A percentile compares a stretch with the other conserved stretches of the same genome.
Evolutionary conservation across 1,140 invertebrate species (phyloP).

Genomic region (Macrotrachela quadricornifera): DNA sequence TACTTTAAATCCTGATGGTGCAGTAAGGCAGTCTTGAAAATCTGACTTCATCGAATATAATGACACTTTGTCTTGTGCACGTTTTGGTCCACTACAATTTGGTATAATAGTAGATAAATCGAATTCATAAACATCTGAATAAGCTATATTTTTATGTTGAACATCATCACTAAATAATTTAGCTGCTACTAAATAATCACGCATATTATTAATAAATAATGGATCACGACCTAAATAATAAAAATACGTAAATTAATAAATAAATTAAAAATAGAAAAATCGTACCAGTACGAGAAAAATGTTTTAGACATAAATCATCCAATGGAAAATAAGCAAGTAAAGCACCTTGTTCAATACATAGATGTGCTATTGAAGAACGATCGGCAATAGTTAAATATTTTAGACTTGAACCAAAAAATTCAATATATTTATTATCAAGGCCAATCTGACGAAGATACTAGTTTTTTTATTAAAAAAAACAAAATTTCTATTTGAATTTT

Average conservation of each 20-base stretch:
- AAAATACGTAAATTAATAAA: neutral
- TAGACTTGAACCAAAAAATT: conserved; percentile 87
- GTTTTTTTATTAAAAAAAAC: conserved; percentile 3
- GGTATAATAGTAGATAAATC: conserved; percentile 71
- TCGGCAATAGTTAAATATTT: conserved; percentile 72
- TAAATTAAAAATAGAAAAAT: neutral
- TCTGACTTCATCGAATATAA: conserved; percentile 71
- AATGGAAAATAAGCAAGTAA: conserved; percentile 88
- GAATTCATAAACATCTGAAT: conserved; percentile 56
- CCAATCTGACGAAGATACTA: conserved; percentile 72
- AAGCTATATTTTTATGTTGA: conserved; percentile 59
- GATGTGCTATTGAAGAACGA: conserved; percentile 53
- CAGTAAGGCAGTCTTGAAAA: conserved; percentile 63
- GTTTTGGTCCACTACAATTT: conserved; percentile 81
- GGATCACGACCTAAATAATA: conserved; percentile 50
- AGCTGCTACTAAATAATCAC: conserved; percentile 56
- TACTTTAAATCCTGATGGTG: conserved; percentile 74
- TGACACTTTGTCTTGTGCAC: conserved; percentile 80
- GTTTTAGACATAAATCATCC: conserved; percentile 58
- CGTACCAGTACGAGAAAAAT: conserved; percentile 68
- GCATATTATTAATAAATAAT: conserved; percentile 57
- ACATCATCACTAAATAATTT: conserved; percentile 59
- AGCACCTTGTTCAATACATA: conserved; percentile 85
- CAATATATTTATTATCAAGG: conserved; percentile 93
- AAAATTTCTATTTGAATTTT: neutral